phyloP scores from a whole-genome alignment of 2,113 vertebrate genomes.

The Gallinago paraguaiae region DNA sequence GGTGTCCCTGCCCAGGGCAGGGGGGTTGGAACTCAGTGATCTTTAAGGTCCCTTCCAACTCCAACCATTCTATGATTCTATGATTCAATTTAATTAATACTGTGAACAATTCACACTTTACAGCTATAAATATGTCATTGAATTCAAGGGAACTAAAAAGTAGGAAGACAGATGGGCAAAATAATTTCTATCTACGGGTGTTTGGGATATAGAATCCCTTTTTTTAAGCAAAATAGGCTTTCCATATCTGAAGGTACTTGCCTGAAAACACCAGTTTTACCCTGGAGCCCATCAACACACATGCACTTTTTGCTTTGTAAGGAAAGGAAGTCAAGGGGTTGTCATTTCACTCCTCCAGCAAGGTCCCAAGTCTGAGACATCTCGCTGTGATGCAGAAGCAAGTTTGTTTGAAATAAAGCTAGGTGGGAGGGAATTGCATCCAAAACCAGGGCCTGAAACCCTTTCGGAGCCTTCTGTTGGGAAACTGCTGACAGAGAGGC shows the following conservation, averaged over 20 bases:
- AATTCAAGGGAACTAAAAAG: not conserved
- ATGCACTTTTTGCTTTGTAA: not conserved
- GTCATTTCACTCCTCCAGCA: not conserved
- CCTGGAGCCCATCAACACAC: not conserved
- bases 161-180: not conserved
- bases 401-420: not conserved
- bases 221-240: not conserved
- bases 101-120: not conserved
- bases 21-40: too few relatives aligned
- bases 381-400: not conserved
- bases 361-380: not conserved
- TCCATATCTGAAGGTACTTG: not conserved
- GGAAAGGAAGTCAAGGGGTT: not conserved
- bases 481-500: not conserved
- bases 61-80: too few relatives aligned
- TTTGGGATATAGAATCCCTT: not conserved
- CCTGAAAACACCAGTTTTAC: not conserved
- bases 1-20: too few relatives aligned
- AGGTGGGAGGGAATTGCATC: not conserved
- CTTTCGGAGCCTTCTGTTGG: not conserved
- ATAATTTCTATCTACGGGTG: not conserved
- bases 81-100: not conserved
- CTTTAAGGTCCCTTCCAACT: too few relatives aligned
- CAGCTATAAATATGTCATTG: not conserved
- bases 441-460: not conserved